phyloP scores from a whole-genome alignment of 2,888 invertebrate genomes.

The Colostygia pectinataria region DNA sequence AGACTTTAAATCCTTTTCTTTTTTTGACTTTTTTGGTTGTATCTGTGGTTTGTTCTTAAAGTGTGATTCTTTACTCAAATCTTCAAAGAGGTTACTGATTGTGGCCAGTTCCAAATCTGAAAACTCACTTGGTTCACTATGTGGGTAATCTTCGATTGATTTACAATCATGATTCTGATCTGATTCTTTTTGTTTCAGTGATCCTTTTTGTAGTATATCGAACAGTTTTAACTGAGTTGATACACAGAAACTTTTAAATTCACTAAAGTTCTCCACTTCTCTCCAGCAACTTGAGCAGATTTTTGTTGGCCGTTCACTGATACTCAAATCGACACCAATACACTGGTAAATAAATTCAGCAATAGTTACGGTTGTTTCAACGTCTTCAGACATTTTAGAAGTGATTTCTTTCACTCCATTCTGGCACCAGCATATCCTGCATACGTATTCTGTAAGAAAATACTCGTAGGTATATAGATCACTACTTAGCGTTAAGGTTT shows the following conservation, averaged over 20 bases:
- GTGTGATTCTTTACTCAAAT: slow-evolving; percentile 10
- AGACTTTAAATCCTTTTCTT: slow-evolving; percentile 44
- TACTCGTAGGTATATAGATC: slow-evolving; percentile 58
- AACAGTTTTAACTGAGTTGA: slow-evolving; percentile 52
- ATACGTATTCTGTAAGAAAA: slow-evolving; percentile 58
- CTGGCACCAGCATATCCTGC: slow-evolving; percentile 64
- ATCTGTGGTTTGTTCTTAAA: neutral
- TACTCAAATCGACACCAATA: slow-evolving; percentile 54
- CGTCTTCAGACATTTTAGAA: slow-evolving; percentile 30
- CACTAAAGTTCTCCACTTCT: slow-evolving; percentile 54
- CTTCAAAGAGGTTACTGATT: neutral
- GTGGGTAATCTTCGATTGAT: neutral
- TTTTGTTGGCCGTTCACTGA: slow-evolving; percentile 46
- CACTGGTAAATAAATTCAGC: slow-evolving; percentile 56
- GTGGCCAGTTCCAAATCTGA: neutral
- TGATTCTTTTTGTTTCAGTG: neutral
- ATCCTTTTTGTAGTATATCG: slow-evolving; percentile 41
- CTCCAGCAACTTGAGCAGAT: slow-evolving; percentile 56
- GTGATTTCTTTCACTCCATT: slow-evolving; percentile 48
- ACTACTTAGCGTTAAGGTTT: slow-evolving; percentile 35
- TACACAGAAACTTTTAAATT: slow-evolving; percentile 59
- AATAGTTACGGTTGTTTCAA: slow-evolving; percentile 35
- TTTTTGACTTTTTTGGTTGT: slow-evolving; percentile 32
- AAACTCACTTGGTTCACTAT: neutral
- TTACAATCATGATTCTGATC: neutral